Evolutionary conservation across 2,113 vertebrate genomes (phyloP).

Genomic region (Serilophus lunatus): DNA sequence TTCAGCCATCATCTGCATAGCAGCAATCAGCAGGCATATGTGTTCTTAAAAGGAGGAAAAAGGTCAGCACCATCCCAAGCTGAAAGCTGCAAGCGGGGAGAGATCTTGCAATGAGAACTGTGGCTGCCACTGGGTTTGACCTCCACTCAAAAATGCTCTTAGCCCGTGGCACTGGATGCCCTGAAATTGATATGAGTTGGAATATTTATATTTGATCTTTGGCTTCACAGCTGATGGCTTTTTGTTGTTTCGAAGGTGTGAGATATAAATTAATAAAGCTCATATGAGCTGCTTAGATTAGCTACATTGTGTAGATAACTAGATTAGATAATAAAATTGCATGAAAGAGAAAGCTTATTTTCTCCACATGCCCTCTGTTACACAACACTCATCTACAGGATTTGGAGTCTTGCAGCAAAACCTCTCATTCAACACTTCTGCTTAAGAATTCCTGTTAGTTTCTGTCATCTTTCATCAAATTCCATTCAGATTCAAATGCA

Average conservation of each 20-base stretch:
- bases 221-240: not conserved
- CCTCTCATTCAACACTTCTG: not conserved
- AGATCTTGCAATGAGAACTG: not conserved
- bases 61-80: not conserved
- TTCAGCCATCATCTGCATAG: not conserved
- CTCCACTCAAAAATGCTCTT: not conserved
- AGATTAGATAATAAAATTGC: not conserved
- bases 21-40: not conserved
- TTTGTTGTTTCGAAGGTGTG: not conserved
- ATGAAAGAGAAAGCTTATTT: not conserved
- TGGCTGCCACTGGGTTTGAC: not conserved
- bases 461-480: not conserved
- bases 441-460: not conserved
- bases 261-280: not conserved
- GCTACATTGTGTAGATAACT: not conserved
- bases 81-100: not conserved
- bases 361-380: not conserved
- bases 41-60: not conserved
- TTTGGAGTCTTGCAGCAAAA: not conserved
- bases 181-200: not conserved
- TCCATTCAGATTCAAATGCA: not conserved
- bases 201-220: not conserved
- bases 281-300: not conserved
- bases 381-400: not conserved
- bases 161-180: not conserved